Evolutionary conservation across 2,797 vertebrate species (phyloP), one percentile per base, ranked within the genome.

Genomic region (Poeciliopsis paucimaculata): DNA sequence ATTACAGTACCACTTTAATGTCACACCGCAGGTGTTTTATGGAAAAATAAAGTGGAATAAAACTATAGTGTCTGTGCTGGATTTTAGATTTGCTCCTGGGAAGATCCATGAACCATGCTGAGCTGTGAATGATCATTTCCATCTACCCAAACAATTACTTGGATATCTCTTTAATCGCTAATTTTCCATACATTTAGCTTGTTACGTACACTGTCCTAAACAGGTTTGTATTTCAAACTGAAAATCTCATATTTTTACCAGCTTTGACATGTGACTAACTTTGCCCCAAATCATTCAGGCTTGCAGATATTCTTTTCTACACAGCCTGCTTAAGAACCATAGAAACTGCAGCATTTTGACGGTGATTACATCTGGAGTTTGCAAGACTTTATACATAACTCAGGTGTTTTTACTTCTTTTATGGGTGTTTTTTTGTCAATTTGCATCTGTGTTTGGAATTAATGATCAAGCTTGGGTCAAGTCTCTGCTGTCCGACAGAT

Each of bases 1-100:
- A 88, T 90, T 90, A 87, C 68, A 88, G 87, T 84, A 87, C 84
- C 77, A 81, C 88, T 89, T 85, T 90, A 92, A 88, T 86, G 89
- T 88, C 77, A 78, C 87, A 85, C 91, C 86, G 90, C 90, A 90
- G 92, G 87, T 88, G 86, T 86, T 87, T 90, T 85, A 90, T 86
- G 82, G 83, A 79, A 77, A 75, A 84, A 82, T 71, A n/a, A 82
- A 83, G 72, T 49, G 74, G 72, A 76, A 85, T 70, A 57, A 79
- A 73, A 45, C 73, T 72, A 53, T 2, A 41, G 15, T 64, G 68
- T 68, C 28, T 51, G 68, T 23, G n/a, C 45, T 20, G 51, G 49
- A 74, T 74, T 71, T 34, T 77, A 80, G 51, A 83, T 83, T 68
- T 77, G 77, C 75, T 62, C 66, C 57, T 73, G 34, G 47, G 75